Base-by-base conservation (phyloP, 2,797 vertebrate species). In the Oophaga sylvatica region DNA sequence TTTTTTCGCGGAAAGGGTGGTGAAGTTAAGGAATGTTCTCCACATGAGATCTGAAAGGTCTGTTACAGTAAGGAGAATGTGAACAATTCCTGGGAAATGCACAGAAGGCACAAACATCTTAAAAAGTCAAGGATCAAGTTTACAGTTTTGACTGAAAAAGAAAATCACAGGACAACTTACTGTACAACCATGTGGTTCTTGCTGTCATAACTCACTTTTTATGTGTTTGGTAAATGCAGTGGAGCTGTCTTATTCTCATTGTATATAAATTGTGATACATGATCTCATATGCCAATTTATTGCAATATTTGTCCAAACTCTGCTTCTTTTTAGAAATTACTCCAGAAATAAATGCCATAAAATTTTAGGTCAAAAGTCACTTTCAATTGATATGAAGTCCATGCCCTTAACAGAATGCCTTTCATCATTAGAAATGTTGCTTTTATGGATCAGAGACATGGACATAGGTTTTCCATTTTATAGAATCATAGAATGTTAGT, bases 41-140 rank as follows among this genome's bases (percentile, higher is more conserved):
- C 65, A 48, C 80, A 71, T 83, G 81, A 83, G 81, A 83, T 81
- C 35, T 48, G 80, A 81, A 67, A 67, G 63, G 80, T 48, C 80
- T 81, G n/a, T 81, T 81, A 65, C 80, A 65, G 80, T 81, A 81
- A 81, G 62, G 62, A 67, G 62, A 81, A 45, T 81, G 26, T n/a
- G 13, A 81, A 81, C 80, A 81, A 81, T 81, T 81, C 80, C 35
- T 81, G 62, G 80, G 80, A 81, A 81, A 81, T 65, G 26, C 35
- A 29, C 45, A 67, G 35, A 15, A 48, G 22, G 22, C 9, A n/a
- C 59, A 63, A 63, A 80, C 60, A 80, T 80, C 31, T 41, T 41
- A 45, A 65, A 81, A 62, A 60, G 80, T 81, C 80, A 81, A 67
- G 62, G 80, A 48, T 81, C 80, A 81, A 81, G 41, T 45, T 65